Evolutionary conservation across 2,797 vertebrate species (phyloP).

Genomic region (Lagodon rhomboides): DNA sequence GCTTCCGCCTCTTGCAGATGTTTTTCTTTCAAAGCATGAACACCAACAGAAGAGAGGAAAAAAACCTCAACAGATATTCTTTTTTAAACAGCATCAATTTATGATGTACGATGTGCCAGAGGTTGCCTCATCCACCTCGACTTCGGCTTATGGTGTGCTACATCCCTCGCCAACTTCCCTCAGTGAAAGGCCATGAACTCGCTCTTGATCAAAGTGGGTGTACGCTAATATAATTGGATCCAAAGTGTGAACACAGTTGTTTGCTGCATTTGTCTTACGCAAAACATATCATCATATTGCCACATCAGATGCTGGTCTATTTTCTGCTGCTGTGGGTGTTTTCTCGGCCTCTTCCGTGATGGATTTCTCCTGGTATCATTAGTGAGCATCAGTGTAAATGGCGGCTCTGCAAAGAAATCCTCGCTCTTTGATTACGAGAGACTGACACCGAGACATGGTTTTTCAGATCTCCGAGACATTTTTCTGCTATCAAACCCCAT

Average conservation of each 20-base stretch:
- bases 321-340: conserved; percentile 29
- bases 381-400: conserved; percentile 46
- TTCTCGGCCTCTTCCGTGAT: conserved; percentile 15
- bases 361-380: conserved; percentile 40
- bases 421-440: conserved; percentile 40
- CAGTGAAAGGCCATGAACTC: conserved; percentile 24
- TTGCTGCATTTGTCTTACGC: conserved; percentile 19
- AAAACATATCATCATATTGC: conserved; percentile 27
- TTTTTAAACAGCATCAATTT: conserved; percentile 31
- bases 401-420: conserved; percentile 36
- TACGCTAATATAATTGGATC: background rate
- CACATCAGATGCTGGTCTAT: background rate
- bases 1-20: background rate
- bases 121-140: conserved; percentile 34
- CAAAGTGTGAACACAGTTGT: conserved; percentile 10
- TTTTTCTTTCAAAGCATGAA: background rate
- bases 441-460: conserved; percentile 18
- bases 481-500: conserved; percentile 26
- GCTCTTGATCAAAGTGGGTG: conserved; percentile 19
- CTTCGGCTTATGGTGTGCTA: conserved; percentile 14
- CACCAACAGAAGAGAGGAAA: background rate
- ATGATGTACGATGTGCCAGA: conserved; percentile 10
- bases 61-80: background rate
- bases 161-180: background rate
- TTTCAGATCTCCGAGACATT: conserved; percentile 33